These are phyloP conservation scores for Mycetomoellerius zeteki DNA, from an alignment of 1,140 invertebrate species.

Conservation along the genomic window DNA sequence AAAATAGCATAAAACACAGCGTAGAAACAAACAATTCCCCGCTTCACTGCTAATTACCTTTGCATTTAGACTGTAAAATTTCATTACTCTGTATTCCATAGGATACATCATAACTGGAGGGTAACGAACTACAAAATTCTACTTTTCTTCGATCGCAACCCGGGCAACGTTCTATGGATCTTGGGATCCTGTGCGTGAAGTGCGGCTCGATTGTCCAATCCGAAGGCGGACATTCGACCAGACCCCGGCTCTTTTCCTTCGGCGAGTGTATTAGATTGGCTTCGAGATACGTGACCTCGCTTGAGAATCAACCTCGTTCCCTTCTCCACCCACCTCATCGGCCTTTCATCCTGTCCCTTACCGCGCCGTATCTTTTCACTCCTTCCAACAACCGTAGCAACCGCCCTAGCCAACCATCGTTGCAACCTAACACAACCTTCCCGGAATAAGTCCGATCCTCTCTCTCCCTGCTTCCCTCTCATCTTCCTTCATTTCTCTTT, in stretches of 20 bases:
- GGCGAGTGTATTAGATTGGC: slow-evolving; percentile 85
- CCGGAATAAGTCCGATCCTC: slow-evolving; percentile 60
- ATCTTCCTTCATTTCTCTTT: slow-evolving; percentile 56
- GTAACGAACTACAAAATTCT: slow-evolving; percentile 42
- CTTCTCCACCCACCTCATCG: slow-evolving; percentile 62
- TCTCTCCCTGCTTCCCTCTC: background rate
- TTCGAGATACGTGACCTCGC: slow-evolving; percentile 85
- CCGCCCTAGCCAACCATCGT: slow-evolving; percentile 65
- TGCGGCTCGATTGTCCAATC: slow-evolving; percentile 74
- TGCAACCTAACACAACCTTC: slow-evolving; percentile 76
- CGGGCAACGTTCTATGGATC: slow-evolving; percentile 26
- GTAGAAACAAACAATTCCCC: slow-evolving; percentile 12
- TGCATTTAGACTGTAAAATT: slow-evolving; percentile 11
- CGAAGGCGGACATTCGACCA: slow-evolving; percentile 70
- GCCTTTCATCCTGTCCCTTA: slow-evolving; percentile 41
- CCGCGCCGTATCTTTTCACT: slow-evolving; percentile 60
- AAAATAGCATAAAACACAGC: background rate
- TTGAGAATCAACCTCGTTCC: slow-evolving; percentile 82
- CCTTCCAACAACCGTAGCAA: slow-evolving; percentile 58
- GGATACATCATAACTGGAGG: slow-evolving; percentile 33
- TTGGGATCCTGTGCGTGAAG: slow-evolving; percentile 37
- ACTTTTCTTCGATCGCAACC: slow-evolving; percentile 21
- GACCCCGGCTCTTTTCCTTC: slow-evolving; percentile 68
- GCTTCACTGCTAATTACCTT: slow-evolving; percentile 14
- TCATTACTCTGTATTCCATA: background rate